Conservation (phyloP, 2,888 invertebrate genomes). For the Nebria brevicollis region DNA sequence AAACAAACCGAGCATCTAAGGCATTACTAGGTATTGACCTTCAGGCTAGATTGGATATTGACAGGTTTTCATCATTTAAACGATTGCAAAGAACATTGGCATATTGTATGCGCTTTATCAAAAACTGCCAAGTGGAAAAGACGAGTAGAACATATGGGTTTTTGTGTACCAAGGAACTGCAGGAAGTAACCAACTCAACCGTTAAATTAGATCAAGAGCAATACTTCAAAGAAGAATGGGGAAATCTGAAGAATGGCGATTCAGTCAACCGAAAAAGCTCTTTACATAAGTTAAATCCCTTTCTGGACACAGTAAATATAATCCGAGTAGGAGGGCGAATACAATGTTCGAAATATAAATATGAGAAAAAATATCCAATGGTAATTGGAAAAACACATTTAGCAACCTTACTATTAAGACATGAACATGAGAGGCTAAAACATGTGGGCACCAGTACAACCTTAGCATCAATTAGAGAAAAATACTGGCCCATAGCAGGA, state of each 20-base stretch:
- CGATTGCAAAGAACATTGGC: background rate
- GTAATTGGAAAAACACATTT: background rate
- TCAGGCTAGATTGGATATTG: background rate
- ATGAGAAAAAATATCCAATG: constrained; percentile 21
- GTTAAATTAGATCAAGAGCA: constrained; percentile 8
- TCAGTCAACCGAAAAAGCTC: background rate
- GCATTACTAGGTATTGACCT: too few species aligned
- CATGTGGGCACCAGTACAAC: constrained; percentile 6
- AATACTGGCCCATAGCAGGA: constrained; percentile 13
- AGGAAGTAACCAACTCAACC: background rate
- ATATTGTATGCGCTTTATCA: background rate
- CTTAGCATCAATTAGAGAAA: constrained; percentile 6
- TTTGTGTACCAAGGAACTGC: background rate
- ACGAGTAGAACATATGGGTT: background rate
- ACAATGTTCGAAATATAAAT: background rate
- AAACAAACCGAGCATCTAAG: too few species aligned
- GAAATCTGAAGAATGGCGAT: background rate
- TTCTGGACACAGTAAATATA: constrained; percentile 8
- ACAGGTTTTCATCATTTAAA: background rate
- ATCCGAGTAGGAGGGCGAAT: constrained; percentile 17
- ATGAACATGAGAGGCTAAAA: background rate
- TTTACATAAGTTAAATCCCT: background rate
- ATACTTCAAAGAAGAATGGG: constrained; percentile 8
- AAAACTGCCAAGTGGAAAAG: background rate
- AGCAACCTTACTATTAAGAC: background rate